Evolutionary conservation across 2,888 invertebrate species (phyloP), one percentile per base, ranked within the genome.

Genomic region (Drosophila silvestris): DNA sequence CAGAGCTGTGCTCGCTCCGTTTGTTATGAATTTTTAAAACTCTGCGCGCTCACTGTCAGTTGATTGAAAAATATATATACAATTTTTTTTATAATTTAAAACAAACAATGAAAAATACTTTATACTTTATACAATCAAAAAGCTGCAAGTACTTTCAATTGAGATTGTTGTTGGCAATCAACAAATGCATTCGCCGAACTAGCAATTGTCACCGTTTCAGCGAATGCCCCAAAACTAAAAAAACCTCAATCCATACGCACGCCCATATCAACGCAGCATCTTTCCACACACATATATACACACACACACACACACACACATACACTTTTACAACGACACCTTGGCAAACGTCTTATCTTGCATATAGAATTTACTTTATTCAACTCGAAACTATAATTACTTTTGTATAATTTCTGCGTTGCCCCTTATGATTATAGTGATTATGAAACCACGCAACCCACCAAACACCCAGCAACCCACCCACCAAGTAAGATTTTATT

Each of bases 341-440:
- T 83, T 87, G 87, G 87, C 87, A 89, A 83, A 73, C 77, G 67
- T 79, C 70, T 74, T 74, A 68, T 63, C 74, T 71, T 77, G 78
- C 80, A 87, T 82, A 70, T 73, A 69, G 64, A 64, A 78, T 65
- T 81, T 66, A 69, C 53, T 69, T 80, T 63, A 62, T 53, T 57
- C 59, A 74, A 70, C 70, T 66, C 44, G 54, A 84, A 74, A 50
- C 68, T 71, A 52, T 72, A 79, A 72, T 79, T 79, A 79, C 32
- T 79, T 81, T 70, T 79, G 35, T 80, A 69, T 85, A 59, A 77
- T 83, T 81, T 85, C 59, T 72, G 68, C 70, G 73, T 85, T 77
- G 72, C 69, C 70, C 79, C 62, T 59, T 37, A 54, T 52, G 57
- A 60, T 52, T 57, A 57, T 57, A 57, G 39, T 56, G 44, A 70